These are phyloP conservation scores for Pterophyllum scalare DNA, from an alignment of 2,113 vertebrate genomes.

Conservation along the genomic window DNA sequence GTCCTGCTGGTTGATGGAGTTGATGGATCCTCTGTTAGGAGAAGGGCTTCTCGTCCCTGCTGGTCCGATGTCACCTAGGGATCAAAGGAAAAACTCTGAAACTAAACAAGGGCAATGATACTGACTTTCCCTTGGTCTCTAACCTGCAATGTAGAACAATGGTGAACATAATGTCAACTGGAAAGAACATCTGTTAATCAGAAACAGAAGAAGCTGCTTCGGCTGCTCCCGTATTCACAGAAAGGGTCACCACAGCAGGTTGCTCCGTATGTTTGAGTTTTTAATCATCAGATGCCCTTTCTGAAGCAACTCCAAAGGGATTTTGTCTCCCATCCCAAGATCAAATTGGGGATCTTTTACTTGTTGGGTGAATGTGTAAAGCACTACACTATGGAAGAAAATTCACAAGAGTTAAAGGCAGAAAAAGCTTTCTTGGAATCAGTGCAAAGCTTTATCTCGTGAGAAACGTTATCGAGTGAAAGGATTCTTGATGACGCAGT, in stretches of 20 bases:
- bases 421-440: slow-evolving; percentile 6
- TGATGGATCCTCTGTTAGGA: slow-evolving; percentile 35
- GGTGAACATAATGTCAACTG: neutral
- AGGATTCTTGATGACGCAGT: slow-evolving; percentile 28
- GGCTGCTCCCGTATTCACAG: neutral
- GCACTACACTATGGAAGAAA: neutral
- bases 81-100: slow-evolving; percentile 17
- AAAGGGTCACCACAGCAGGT: neutral
- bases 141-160: slow-evolving; percentile 3
- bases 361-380: neutral
- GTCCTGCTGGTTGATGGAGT: slow-evolving; percentile 45
- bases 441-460: slow-evolving; percentile 18
- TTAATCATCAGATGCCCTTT: neutral
- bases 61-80: slow-evolving; percentile 56
- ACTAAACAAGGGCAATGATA: neutral
- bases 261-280: neutral
- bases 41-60: slow-evolving; percentile 30
- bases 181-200: slow-evolving; percentile 59
- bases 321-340: neutral
- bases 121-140: slow-evolving; percentile 6
- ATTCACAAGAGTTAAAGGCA: slow-evolving; percentile 13
- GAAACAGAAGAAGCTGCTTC: slow-evolving; percentile 34
- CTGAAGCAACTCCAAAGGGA: neutral
- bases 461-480: slow-evolving; percentile 34
- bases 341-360: neutral